Base-by-base conservation (phyloP, 2,888 invertebrate species). In the Caenorhabditis imperialis region DNA sequence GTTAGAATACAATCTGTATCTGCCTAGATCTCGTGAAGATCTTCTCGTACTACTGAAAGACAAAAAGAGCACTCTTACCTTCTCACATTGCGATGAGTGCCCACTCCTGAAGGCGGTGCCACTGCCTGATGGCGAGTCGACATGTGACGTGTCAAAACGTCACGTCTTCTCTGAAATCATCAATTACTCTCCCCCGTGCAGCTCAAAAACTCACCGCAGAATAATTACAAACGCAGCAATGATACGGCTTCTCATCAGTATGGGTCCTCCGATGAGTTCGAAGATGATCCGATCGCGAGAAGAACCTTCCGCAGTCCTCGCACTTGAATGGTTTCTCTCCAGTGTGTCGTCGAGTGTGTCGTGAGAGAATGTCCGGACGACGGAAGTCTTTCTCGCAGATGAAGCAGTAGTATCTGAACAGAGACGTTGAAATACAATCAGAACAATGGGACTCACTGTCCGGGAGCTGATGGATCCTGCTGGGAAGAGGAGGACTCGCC, bases 321-420 rank as follows among this genome's bases (percentile, higher is more conserved):
- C 86, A 86, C 16, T 81, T 80, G 73, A 86, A 86, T 33, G 86
- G 86, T 40, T 86, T 86, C 71, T 86, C 86, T 1, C 85, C 85
- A n/a, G 86, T 86, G 60, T 86, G 86, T 2, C 86, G 81, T 7
- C 86, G 84, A 1, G 83, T 65, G 69, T 86, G 86, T 23, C 85
- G 69, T 6, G 84, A 84, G 18, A 86, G 70, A 62, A 86, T 86
- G 63, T 86, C 86, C 3, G 86, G 86, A 6, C 86, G 69, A 37
- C 82, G 75, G 72, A 86, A 86, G 72, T 86, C 86, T 70, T 86
- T 85, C 51, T 83, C 78, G 72, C 85, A 85, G 37, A 78, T 75
- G 35, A 74, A 71, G 53, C 83, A 85, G 42, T 67, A 75, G 22
- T 72, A 72, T 50, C 70, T 70, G 70, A 14, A 63, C 38, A 14